A percentile compares a stretch with the other conserved stretches of the same genome.
These are phyloP conservation scores for Rhinella marina DNA, from an alignment of 2,797 vertebrate species.

Conservation along the genomic window DNA sequence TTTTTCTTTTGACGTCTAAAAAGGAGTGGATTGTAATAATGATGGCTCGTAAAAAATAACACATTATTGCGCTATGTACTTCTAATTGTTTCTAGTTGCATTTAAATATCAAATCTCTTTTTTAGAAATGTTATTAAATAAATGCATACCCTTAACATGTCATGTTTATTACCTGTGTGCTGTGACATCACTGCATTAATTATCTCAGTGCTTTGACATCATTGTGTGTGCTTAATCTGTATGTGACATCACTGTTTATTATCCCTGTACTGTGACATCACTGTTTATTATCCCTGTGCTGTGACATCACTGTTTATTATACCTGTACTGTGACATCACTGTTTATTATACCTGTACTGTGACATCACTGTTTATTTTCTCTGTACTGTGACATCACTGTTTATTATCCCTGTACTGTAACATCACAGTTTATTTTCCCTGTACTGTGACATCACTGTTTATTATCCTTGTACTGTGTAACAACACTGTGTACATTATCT, in stretches of 20 bases:
- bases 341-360: not conserved
- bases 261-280: not conserved
- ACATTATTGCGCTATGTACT: not conserved
- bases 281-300: no score
- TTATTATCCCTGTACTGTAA: no score
- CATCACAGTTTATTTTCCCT: not conserved
- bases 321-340: not conserved
- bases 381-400: not conserved
- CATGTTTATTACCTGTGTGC: not conserved
- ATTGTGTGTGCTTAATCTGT: not conserved
- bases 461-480: not conserved
- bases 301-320: not conserved
- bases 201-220: not conserved
- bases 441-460: not conserved
- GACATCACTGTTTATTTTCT: not conserved
- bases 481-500: not conserved
- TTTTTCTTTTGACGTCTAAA: constrained; percentile 35
- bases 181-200: not conserved
- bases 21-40: constrained; percentile 24
- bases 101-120: not conserved
- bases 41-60: not conserved
- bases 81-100: constrained; percentile 63
- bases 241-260: not conserved
- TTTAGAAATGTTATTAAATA: not conserved
- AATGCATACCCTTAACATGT: no score